Evolutionary conservation across 2,888 invertebrate species (phyloP).

Genomic region (Uropetala carovei): DNA sequence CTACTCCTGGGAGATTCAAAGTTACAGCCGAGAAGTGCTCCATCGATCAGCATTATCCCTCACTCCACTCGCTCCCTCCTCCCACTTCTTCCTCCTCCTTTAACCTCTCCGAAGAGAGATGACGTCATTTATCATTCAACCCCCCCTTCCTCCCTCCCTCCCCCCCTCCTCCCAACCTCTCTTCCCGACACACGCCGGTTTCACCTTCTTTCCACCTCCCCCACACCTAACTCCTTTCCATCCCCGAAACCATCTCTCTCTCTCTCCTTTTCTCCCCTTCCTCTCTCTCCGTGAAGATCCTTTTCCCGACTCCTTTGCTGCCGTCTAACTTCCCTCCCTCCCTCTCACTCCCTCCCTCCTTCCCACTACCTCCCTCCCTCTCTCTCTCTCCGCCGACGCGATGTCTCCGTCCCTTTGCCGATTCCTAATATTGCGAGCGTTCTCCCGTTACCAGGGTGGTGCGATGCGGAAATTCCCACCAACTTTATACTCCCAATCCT

Average conservation of each 20-base stretch:
- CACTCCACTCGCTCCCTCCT: not conserved
- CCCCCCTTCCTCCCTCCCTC: not conserved
- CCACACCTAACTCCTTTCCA: conserved; percentile 25
- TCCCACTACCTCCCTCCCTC: not conserved
- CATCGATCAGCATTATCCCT: conserved; percentile 60
- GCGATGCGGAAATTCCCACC: conserved; percentile 64
- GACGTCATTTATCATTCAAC: conserved; percentile 61
- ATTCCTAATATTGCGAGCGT: conserved; percentile 60
- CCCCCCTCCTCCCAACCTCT: not conserved
- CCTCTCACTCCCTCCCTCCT: too few relatives aligned
- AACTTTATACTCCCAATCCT: conserved; percentile 38
- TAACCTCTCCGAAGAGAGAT: conserved; percentile 27
- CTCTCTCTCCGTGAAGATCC: not conserved
- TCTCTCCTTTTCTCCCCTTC: not conserved
- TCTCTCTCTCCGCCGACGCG: conserved; percentile 14
- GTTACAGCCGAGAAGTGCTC: conserved; percentile 51
- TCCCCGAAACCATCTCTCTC: not conserved
- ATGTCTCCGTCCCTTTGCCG: conserved; percentile 23
- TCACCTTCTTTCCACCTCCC: not conserved
- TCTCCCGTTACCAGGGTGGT: conserved; percentile 55
- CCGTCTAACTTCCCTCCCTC: not conserved
- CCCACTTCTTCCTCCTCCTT: not conserved
- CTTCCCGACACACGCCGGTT: not conserved
- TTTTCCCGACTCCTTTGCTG: not conserved
- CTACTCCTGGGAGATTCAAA: conserved; percentile 56